Evolutionary conservation across 2,797 vertebrate genomes (phyloP), one percentile per base, ranked within the genome.

Genomic region (Choloepus didactylus): DNA sequence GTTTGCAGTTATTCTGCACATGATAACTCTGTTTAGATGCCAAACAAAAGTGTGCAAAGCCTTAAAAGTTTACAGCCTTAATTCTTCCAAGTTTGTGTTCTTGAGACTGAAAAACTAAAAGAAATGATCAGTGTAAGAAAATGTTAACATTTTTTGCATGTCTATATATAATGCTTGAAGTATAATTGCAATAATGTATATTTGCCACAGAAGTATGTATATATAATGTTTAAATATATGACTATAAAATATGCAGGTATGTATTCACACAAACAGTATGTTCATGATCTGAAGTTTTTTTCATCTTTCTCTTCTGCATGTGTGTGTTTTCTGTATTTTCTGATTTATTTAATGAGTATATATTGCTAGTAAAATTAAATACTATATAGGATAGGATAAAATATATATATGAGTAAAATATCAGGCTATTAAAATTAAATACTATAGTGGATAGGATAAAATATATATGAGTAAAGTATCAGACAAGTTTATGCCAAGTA

Each of bases 301-400:
- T 41, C 5, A 23, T 64, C 64, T 41, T 38, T n/a, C 0, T 76
- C 60, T 15, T 35, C 12, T 83, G 2, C 62, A 59, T 70, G 11
- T 92, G 19, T 79, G 1, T 64, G 11, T 7, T 49, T 92, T 91
- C 66, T 70, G 31, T 96, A 81, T 81, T 96, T 87, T 81, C 67
- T 95, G 31, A 41, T 90, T 70, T 80, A 3, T 77, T 67, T 77
- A 41, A 49, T 84, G n/a, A 92, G 4, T 56, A 1, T 21, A 81
- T 9, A 70, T 76, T 73, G 75, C 19, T 94, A 66, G 89, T 75
- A 59, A 90, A 83, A 81, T 82, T 41, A 72, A 88, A 62, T 51
- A 35, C 5, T 59, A 14, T 6, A 25, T 59, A 44, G 1, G n/a
- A 35, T 62, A 91, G 29, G 25, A 31, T 41, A 62, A 35, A 83